Base-by-base conservation (phyloP, 2,113 vertebrate species). In the Tupaia chinensis region DNA sequence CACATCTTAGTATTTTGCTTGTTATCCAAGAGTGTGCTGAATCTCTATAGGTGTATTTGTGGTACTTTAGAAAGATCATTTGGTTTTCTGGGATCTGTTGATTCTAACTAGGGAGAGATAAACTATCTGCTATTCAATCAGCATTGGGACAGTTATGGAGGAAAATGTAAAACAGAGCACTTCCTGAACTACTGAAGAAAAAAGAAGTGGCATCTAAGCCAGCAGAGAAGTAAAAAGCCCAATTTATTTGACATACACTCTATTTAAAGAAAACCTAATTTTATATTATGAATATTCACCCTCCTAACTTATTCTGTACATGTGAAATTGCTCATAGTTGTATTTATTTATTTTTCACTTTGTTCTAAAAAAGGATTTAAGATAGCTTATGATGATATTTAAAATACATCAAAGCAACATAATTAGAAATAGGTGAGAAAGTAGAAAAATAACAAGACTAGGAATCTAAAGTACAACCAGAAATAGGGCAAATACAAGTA, bases 381-480 rank as follows among this genome's bases (percentile, higher is more conserved):
- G 83, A 84, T 92, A 85, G 32, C 60, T 93, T 97, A 69, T 93
- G 91, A 94, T 90, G 91, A 91, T 96, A 70, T 87, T 98, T 98
- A 94, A 93, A 98, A 97, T 80, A 97, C 15, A 76, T 78, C 94
- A 81, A 63, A 96, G 73, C 20, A 95, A 81, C 79, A 70, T 95
- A 89, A 92, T 95, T 97, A 96, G 56, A 70, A 96, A 60, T 91
- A 89, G 94, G 79, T 95, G 86, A 98, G 78, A 97, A 98, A 90
- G 85, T 92, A 63, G 63, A 78, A 94, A 72, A 65, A 86, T 61
- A 32, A 16, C 77, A 96, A 94, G 95, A 91, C 66, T 53, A 82
- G 61, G 76, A 68, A 17, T 12, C 19, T 96, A 80, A 92, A 97
- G 95, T 76, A 92, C 89, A 97, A 91, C 25, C 54, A 60, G 72